These are phyloP conservation scores for Pocillopora verrucosa DNA, from an alignment of 64 coral and sea anemone species.

Conservation along the genomic window DNA sequence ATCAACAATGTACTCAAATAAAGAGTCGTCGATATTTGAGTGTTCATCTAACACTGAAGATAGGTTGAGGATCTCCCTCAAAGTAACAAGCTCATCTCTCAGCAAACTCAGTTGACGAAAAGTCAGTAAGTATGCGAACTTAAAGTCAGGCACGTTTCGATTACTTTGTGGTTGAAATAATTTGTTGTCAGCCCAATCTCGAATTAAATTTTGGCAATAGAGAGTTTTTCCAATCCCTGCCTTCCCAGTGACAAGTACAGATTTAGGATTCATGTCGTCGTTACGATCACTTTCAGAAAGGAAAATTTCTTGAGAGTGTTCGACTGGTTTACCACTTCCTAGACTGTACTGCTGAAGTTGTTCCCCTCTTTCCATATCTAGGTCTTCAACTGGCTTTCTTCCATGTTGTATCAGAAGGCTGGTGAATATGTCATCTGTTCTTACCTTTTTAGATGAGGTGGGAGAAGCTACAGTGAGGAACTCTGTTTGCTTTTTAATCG, in stretches of 20 bases:
- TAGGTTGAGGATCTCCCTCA: slow-evolving; percentile 5
- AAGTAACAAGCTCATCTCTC: not conserved
- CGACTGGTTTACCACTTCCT: too few relatives aligned
- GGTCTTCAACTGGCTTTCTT: too few relatives aligned
- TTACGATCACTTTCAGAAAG: too few relatives aligned
- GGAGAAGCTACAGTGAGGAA: not conserved
- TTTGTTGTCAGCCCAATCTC: not conserved
- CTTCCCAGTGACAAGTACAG: slow-evolving; percentile 43
- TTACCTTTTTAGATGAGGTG: not conserved
- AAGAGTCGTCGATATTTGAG: not conserved
- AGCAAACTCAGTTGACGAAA: not conserved
- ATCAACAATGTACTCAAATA: not conserved
- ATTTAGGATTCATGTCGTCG: not conserved
- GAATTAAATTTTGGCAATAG: slow-evolving; percentile 9
- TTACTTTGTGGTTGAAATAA: slow-evolving; percentile 9
- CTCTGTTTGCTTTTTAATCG: slow-evolving; percentile 27
- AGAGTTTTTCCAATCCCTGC: slow-evolving; percentile 50
- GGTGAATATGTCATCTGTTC: slow-evolving; percentile 48
- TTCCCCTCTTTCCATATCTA: too few relatives aligned
- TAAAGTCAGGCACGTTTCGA: not conserved
- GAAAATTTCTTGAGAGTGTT: too few relatives aligned
- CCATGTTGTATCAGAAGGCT: not conserved
- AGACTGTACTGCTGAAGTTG: too few relatives aligned
- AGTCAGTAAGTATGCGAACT: not conserved
- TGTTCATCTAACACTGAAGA: slow-evolving; percentile 23